Evolutionary conservation across 2,113 vertebrate species (phyloP).

Genomic region (Silurus glanis): DNA sequence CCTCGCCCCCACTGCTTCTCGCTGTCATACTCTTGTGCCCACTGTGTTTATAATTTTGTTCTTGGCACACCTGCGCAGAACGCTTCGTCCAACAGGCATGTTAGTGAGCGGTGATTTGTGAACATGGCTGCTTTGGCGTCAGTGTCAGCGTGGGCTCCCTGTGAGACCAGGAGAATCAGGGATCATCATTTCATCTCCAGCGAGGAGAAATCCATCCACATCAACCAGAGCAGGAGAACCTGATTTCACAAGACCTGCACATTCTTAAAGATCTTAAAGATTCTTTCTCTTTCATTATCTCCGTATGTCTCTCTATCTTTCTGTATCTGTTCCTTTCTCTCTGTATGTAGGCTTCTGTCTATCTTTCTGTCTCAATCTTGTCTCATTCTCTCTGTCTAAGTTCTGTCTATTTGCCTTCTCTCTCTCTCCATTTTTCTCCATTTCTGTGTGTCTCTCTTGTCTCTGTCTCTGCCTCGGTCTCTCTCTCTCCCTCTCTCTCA

Average conservation of each 20-base stretch:
- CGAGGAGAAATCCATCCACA: too few species aligned
- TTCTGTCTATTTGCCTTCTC: background rate
- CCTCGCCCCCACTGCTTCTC: constrained; percentile 37
- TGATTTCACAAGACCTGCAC: too few species aligned
- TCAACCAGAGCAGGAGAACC: too few species aligned
- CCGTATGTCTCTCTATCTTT: background rate
- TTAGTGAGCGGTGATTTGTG: background rate
- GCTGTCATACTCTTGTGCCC: constrained; percentile 51
- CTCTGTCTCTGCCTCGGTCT: background rate
- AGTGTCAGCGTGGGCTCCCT: too few species aligned
- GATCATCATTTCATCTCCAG: too few species aligned
- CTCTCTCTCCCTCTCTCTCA: background rate
- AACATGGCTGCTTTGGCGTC: background rate
- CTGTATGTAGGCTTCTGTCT: background rate
- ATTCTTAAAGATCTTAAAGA: too few species aligned
- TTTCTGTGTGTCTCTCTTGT: constrained; percentile 4
- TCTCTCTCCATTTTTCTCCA: background rate
- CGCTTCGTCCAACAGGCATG: background rate
- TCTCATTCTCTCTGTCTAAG: background rate
- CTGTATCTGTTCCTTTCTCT: background rate
- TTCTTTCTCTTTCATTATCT: too few species aligned
- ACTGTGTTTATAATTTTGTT: background rate
- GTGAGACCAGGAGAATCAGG: too few species aligned
- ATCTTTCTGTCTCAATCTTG: background rate
- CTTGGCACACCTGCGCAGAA: background rate